A percentile compares a stretch with the other conserved stretches of the same genome.
Conservation (phyloP, 2,113 vertebrate genomes). For the Grallaria varia region DNA sequence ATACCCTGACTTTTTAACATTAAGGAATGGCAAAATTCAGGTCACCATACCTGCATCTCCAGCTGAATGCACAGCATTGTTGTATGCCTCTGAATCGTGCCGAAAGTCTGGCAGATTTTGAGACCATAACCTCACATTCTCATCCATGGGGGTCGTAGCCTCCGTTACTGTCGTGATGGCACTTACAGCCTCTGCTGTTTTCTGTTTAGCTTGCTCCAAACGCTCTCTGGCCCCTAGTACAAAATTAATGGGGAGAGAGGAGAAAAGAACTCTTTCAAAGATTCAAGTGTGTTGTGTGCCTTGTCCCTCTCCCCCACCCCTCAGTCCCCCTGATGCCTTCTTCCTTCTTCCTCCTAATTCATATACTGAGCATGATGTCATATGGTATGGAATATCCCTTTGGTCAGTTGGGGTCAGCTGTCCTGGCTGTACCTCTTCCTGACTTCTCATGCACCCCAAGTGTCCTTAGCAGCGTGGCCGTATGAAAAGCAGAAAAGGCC, state of each 20-base stretch:
- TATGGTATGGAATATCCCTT: neutral
- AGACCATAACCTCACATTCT: conserved; percentile 82
- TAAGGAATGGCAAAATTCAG: neutral
- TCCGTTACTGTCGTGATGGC: conserved; percentile 75
- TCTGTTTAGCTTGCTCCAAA: conserved; percentile 78
- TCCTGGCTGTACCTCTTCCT: neutral
- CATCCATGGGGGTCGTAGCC: conserved; percentile 78
- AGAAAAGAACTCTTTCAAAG: neutral
- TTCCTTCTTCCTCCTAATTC: neutral
- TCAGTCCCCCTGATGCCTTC: no score
- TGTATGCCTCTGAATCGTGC: conserved; percentile 79
- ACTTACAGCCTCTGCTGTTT: conserved; percentile 77
- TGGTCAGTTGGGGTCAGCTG: neutral
- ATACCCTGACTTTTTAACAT: neutral
- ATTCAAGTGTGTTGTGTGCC: neutral
- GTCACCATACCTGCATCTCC: conserved; percentile 82
- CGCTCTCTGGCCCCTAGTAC: conserved; percentile 77
- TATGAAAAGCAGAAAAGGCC: neutral
- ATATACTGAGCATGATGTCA: neutral
- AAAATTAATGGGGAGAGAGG: neutral
- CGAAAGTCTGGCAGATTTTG: conserved; percentile 83
- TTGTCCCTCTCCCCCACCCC: fast-evolving
- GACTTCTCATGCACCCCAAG: neutral
- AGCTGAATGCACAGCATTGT: conserved; percentile 82
- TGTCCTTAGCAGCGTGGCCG: fast-evolving